Percentiles rank a stretch among this genome's conserved stretches.
These are phyloP conservation scores for Augochlorella aurata DNA, from an alignment of 2,888 invertebrate genomes.

Conservation along the genomic window DNA sequence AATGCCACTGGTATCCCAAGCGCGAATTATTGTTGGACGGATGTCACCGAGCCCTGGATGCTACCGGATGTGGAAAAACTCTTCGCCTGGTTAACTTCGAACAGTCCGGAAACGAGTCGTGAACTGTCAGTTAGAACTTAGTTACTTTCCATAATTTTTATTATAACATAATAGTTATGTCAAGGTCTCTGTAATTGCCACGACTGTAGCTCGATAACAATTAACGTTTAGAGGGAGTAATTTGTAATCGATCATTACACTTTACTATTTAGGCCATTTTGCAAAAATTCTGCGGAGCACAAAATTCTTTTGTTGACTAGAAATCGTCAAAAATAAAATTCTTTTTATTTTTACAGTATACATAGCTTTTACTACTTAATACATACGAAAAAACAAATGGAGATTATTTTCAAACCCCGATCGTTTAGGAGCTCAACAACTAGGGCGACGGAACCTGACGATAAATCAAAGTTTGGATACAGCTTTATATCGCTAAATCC, in stretches of 20 bases:
- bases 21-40: slow-evolving; percentile 48
- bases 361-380: too few species aligned
- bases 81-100: slow-evolving; percentile 70
- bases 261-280: too few species aligned
- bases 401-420: background rate
- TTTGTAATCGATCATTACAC: too few species aligned
- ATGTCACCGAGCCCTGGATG: slow-evolving; percentile 76
- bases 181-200: background rate
- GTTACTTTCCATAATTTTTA: background rate
- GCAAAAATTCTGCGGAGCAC: too few species aligned
- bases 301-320: too few species aligned
- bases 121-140: slow-evolving; percentile 65
- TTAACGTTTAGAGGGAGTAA: background rate
- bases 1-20: slow-evolving; percentile 19
- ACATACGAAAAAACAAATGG: background rate
- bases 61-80: slow-evolving; percentile 76
- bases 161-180: too few species aligned
- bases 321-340: too few species aligned
- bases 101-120: slow-evolving; percentile 42
- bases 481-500: slow-evolving; percentile 31
- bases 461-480: slow-evolving; percentile 37
- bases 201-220: background rate
- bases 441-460: slow-evolving; percentile 48
- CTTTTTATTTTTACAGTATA: too few species aligned
- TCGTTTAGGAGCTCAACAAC: slow-evolving; percentile 58